Base-by-base conservation (phyloP, 2,113 vertebrate genomes). In the Cinclus mexicanus region DNA sequence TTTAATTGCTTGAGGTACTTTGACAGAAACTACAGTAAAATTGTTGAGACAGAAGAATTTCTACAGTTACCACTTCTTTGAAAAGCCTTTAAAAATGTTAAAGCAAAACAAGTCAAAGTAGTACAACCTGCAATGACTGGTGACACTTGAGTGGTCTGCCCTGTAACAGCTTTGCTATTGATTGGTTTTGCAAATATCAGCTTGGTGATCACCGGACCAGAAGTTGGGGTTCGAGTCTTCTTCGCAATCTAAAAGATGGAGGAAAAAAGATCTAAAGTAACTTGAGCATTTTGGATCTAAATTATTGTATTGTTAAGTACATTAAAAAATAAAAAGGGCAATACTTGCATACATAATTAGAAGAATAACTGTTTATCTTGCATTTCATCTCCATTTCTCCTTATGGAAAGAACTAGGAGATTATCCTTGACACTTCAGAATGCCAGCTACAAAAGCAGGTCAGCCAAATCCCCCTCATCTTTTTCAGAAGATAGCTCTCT, bases 121-220 rank as follows among this genome's bases (percentile, higher is more conserved):
- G 95, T 93, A 97, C 97, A 97, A 99, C 99, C 99, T 97, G 99
- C 97, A 80, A 99, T 98, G 83, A 99, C 98, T 76, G 99, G 98
- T 81, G 99, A 97, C 6, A 99, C 98, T 69, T 99, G 98, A 94
- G 98, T 98, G 22, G 98, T 98, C 97, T 99, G 98, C 93, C 98
- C 98, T 95, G 98, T 98, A 59, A 99, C 97, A 77, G 98, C 98
- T 98, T 99, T 99, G 98, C 98, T 99, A 98, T 99, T 99, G 42
- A 99, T 98, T 41, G 99, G 99, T 97, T 99, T 99, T 88, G 99
- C 99, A 98, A 99, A 99, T 97, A 99, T 99, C 79, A 99, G 98
- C 97, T 99, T 99, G 79, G 98, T 99, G 96, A 99, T 99, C 90
- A 99, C 98, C 7, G 99, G 99, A 56, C 98, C 99, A 72, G 99